Evolutionary conservation across 2,888 invertebrate species (phyloP), one percentile per base, ranked within the genome.

Genomic region (Eilema sororculum): DNA sequence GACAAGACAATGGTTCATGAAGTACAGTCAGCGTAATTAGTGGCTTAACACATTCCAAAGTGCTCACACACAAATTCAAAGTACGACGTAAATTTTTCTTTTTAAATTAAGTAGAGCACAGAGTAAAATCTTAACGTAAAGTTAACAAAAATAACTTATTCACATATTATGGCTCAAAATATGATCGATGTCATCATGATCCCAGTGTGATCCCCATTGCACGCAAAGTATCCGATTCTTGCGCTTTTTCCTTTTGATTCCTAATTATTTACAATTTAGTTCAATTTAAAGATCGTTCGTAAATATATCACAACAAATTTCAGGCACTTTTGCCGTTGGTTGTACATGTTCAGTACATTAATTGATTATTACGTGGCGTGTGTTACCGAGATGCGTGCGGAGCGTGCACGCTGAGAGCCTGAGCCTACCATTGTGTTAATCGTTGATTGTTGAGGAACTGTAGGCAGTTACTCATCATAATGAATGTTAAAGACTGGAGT

Each of bases 361-460:
- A 88, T 89, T 88, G 87, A 88, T 52, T 88, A 81, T 73, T 78
- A 76, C 76, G 75, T 76, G 76, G 71, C 68, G 74, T 78, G 76
- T 71, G 75, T 78, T 78, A 74, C 57, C 66, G 60, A 76, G 73
- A 74, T 76, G 78, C 75, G 80, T 78, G 78, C 57, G 52, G 57
- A 69, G 82, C 74, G 73, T 77, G 63, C 59, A 68, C 68, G 30
- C 52, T 64, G 33, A 33, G 33, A 33, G 33, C 33, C 8, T 37
- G 72, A 77, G 76, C 68, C 73, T 72, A 76, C 66, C 75, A 78
- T 82, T 82, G 85, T 80, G 13, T 20, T 60, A 52, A 52, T 52
- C 52, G 78, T 75, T 68, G 76, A 72, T 75, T 79, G 79, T 76
- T 77, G 76, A 82, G 76, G 79, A 80, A 78, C 77, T 80, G 69